Percentiles rank a stretch among this genome's conserved stretches.
Conservation (phyloP, 2,888 invertebrate species). For the Siphlonurus alternatus region DNA sequence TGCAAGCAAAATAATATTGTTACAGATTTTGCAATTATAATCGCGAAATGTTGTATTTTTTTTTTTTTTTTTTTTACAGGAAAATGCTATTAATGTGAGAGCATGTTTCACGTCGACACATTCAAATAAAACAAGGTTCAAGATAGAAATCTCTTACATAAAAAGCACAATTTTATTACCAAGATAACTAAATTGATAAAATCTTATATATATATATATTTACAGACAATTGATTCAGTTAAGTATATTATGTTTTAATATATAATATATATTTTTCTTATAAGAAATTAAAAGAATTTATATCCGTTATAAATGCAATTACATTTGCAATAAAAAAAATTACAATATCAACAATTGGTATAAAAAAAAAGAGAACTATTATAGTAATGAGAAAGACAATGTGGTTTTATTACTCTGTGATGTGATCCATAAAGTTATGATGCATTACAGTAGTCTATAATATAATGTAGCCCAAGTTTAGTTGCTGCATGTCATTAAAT, state of each 20-base stretch:
- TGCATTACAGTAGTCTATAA: neutral
- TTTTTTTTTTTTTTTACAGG: too few relatives aligned
- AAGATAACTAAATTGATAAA: neutral
- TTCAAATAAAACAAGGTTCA: neutral
- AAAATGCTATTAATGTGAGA: too few relatives aligned
- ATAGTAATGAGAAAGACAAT: neutral
- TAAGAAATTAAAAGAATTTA: neutral
- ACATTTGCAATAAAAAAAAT: neutral
- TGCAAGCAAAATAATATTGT: too few relatives aligned
- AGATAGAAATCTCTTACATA: neutral
- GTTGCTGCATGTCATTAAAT: too few relatives aligned
- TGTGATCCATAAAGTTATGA: neutral
- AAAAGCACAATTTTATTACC: neutral
- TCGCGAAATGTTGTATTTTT: too few relatives aligned
- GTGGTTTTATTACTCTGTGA: neutral
- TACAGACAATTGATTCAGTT: neutral
- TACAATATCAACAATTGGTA: neutral
- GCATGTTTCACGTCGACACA: too few relatives aligned
- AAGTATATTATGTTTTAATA: neutral
- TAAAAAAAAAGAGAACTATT: neutral
- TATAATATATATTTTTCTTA: neutral
- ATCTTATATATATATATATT: neutral
- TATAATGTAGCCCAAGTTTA: too few relatives aligned
- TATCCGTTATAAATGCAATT: neutral
- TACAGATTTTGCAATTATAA: too few relatives aligned